A percentile compares a stretch with the other conserved stretches of the same genome.
Conservation (phyloP, 2,888 invertebrate species). For the Apodemia duryi region DNA sequence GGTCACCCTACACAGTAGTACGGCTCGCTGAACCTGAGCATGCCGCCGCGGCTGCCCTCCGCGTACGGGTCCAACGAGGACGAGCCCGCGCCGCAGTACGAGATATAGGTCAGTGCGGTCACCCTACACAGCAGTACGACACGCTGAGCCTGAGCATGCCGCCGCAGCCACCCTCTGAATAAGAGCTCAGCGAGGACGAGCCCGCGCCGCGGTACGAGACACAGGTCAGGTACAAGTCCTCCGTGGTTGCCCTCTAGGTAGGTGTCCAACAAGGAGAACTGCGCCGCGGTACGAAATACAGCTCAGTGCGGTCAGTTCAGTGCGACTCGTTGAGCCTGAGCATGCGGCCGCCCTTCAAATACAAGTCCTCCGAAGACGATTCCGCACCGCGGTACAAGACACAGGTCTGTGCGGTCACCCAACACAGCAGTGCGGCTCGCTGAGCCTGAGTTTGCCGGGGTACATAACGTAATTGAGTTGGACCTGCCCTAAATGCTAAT, state of each 20-base stretch:
- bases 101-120: too few species aligned
- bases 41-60: conserved; percentile 37
- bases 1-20: not conserved
- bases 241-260: too few species aligned
- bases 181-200: conserved; percentile 81
- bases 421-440: conserved; percentile 81
- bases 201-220: conserved; percentile 96
- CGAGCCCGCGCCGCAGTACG: too few species aligned
- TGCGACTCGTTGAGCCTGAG: not conserved
- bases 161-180: conserved; percentile 63
- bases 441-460: conserved; percentile 47
- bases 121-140: conserved; percentile 79
- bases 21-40: not conserved
- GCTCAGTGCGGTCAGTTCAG: not conserved
- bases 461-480: too few species aligned
- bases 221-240: conserved; percentile 69
- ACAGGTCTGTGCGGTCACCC: too few species aligned
- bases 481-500: too few species aligned
- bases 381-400: too few species aligned
- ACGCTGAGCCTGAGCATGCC: conserved; percentile 66
- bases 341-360: not conserved
- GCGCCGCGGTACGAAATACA: too few species aligned
- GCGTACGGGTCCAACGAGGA: too few species aligned
- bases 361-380: too few species aligned
- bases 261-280: too few species aligned